A percentile compares a stretch with the other conserved stretches of the same genome.
phyloP scores from a whole-genome alignment of 1,140 invertebrate genomes.

The Trypoxylus dichotomus region DNA sequence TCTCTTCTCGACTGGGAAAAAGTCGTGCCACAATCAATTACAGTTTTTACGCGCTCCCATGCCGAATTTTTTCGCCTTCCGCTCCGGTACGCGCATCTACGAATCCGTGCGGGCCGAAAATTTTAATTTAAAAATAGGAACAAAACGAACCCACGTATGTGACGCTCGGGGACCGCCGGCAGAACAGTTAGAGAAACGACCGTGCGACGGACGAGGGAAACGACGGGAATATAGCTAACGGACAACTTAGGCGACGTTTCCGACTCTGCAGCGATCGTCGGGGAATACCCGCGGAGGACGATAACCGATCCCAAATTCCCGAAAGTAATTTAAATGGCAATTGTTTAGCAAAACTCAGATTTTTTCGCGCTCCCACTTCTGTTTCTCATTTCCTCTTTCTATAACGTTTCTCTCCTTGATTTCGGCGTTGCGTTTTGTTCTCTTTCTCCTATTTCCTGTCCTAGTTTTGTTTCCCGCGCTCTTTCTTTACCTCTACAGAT shows the following conservation, averaged over 20 bases:
- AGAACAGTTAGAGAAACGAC: not conserved
- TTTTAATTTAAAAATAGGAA: slow-evolving; percentile 22
- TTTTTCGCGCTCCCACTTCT: not conserved
- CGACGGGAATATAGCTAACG: not conserved
- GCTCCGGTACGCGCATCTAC: not conserved
- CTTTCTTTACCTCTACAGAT: not conserved
- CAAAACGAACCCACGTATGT: not conserved
- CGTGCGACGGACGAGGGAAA: not conserved
- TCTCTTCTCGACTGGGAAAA: not conserved
- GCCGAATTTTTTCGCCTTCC: not conserved
- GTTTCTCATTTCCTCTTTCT: not conserved
- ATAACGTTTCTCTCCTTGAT: not conserved
- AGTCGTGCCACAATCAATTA: not conserved
- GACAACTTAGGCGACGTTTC: not conserved
- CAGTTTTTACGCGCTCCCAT: not conserved
- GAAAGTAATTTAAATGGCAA: slow-evolving; percentile 28
- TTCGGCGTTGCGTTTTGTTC: no score
- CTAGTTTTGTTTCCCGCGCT: not conserved
- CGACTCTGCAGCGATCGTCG: not conserved
- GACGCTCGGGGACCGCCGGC: not conserved
- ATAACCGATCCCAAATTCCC: slow-evolving; percentile 27
- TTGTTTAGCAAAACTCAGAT: slow-evolving; percentile 27
- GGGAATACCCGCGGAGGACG: slow-evolving; percentile 19
- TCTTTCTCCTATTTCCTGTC: no score
- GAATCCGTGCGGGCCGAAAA: not conserved